These are phyloP conservation scores for Galaxias olidus DNA, from an alignment of 2,797 vertebrate species.

Conservation along the genomic window DNA sequence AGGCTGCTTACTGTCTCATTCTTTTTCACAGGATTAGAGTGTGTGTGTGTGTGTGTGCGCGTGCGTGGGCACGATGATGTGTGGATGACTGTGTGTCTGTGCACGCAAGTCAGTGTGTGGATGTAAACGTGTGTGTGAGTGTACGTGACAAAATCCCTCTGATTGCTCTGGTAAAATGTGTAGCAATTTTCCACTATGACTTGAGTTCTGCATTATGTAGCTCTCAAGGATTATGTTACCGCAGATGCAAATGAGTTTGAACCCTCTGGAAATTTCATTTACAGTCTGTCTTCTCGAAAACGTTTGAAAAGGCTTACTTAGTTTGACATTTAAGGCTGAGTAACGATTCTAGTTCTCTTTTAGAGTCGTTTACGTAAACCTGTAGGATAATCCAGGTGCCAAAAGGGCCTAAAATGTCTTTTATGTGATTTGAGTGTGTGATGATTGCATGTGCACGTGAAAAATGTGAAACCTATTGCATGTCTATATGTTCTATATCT, in stretches of 20 bases:
- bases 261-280: conserved; percentile 57
- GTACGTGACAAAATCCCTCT: conserved; percentile 44
- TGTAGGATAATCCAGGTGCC: neutral
- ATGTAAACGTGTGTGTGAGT: conserved; percentile 21
- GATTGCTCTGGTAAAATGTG: conserved; percentile 45
- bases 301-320: conserved; percentile 32
- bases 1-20: neutral
- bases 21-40: neutral
- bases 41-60: conserved; percentile 30
- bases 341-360: conserved; percentile 21
- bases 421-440: too few species aligned
- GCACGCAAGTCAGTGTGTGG: neutral
- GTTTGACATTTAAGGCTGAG: conserved; percentile 7
- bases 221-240: conserved; percentile 54
- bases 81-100: neutral
- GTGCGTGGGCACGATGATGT: neutral
- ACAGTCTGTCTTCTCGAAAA: conserved; percentile 45
- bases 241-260: conserved; percentile 60
- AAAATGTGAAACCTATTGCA: too few species aligned
- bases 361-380: conserved; percentile 12
- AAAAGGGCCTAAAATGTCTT: conserved; percentile 10
- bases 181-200: conserved; percentile 24
- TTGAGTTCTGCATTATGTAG: conserved; percentile 50
- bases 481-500: too few species aligned
- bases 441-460: too few species aligned